These are phyloP conservation scores for Eupithecia exiguata DNA, from an alignment of 2,888 invertebrate species.

Conservation along the genomic window DNA sequence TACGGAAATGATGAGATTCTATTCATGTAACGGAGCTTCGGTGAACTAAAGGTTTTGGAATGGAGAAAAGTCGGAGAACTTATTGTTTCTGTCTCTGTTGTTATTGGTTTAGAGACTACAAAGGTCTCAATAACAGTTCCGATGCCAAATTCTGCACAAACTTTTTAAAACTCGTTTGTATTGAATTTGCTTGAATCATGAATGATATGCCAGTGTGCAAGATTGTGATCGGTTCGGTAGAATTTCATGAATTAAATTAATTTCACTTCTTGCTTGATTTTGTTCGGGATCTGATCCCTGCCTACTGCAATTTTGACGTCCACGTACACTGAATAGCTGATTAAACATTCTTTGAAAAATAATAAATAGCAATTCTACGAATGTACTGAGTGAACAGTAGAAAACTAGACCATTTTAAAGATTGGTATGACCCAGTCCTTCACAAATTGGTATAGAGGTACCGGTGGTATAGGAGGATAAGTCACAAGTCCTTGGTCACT, in stretches of 20 bases:
- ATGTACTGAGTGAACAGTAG: no score
- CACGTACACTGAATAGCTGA: not conserved
- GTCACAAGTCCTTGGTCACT: not conserved
- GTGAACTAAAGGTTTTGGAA: constrained; percentile 34
- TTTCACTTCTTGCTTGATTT: not conserved
- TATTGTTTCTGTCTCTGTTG: no score
- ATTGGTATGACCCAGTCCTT: no score
- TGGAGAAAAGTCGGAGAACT: constrained; percentile 31
- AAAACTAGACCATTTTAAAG: no score
- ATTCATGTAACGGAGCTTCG: constrained; percentile 47
- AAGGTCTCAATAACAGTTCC: not conserved
- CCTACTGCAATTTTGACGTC: not conserved
- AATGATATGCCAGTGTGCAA: not conserved
- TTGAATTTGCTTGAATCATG: not conserved
- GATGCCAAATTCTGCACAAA: not conserved
- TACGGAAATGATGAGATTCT: constrained; percentile 63
- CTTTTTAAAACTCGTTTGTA: not conserved
- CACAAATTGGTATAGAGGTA: no score
- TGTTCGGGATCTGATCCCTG: not conserved
- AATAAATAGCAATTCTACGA: no score
- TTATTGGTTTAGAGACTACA: not conserved
- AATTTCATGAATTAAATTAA: not conserved
- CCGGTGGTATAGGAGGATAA: no score
- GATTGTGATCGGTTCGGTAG: not conserved
- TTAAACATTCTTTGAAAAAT: no score